phyloP scores from a whole-genome alignment of 2,797 vertebrate species.

The Okamejei kenojei region DNA sequence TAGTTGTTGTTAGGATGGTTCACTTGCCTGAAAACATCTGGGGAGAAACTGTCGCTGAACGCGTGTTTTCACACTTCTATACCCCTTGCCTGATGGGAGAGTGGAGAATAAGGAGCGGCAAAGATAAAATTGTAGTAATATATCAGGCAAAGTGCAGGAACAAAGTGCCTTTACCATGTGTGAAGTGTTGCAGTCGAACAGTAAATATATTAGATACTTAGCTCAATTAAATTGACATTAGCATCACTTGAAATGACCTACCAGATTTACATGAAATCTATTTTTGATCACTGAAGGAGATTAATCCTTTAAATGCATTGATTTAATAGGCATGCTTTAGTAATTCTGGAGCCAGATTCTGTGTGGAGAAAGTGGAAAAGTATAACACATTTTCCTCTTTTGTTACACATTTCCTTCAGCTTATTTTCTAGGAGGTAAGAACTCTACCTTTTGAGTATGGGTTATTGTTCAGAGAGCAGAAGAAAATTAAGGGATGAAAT shows the following conservation, averaged over 20 bases:
- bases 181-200: background rate
- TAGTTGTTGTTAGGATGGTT: too few species aligned
- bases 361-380: background rate
- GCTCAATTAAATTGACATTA: background rate
- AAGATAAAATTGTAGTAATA: background rate
- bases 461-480: background rate
- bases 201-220: background rate
- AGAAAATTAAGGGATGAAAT: background rate
- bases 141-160: background rate
- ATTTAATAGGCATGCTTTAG: background rate
- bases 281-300: background rate
- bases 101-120: too few species aligned
- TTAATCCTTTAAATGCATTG: background rate
- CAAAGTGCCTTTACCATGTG: constrained; percentile 39
- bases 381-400: background rate
- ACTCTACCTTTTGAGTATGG: background rate
- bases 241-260: background rate
- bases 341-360: background rate
- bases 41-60: too few species aligned
- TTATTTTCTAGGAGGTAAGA: background rate
- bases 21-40: too few species aligned
- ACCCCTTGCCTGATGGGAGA: too few species aligned
- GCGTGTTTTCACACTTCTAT: too few species aligned
- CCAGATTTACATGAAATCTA: background rate
- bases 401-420: background rate